A percentile compares a stretch with the other conserved stretches of the same genome.
These are phyloP conservation scores for Pelusios castaneus DNA, from an alignment of 2,113 vertebrate species.

Conservation along the genomic window DNA sequence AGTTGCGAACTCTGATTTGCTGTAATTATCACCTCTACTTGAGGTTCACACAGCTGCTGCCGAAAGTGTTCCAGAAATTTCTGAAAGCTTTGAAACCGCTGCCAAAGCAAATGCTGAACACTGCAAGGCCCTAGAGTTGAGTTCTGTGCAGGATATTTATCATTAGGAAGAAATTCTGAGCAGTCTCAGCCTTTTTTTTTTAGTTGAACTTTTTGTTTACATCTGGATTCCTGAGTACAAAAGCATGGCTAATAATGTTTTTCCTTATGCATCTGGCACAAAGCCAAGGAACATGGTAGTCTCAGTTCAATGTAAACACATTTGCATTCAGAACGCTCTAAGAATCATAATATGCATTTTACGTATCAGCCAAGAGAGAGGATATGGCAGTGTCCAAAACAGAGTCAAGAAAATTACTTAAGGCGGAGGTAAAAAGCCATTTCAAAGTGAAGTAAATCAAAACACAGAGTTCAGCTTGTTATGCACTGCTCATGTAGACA, in stretches of 20 bases:
- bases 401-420: background rate
- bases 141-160: background rate
- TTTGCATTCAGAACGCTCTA: background rate
- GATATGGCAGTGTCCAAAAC: background rate
- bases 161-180: background rate
- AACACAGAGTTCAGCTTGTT: too few species aligned
- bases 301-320: background rate
- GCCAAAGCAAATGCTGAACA: constrained; percentile 5
- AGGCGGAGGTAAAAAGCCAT: too few species aligned
- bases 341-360: background rate
- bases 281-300: background rate
- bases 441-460: too few species aligned
- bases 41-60: background rate
- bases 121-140: background rate
- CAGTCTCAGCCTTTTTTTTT: background rate
- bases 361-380: background rate
- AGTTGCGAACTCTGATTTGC: background rate
- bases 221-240: background rate
- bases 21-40: background rate
- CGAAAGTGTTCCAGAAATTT: background rate
- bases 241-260: background rate
- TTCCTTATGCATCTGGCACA: background rate
- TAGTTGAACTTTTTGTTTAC: background rate
- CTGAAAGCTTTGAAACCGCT: background rate
- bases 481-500: background rate